phyloP scores from a whole-genome alignment of 2,888 invertebrate species.

The Heliconius sara region DNA sequence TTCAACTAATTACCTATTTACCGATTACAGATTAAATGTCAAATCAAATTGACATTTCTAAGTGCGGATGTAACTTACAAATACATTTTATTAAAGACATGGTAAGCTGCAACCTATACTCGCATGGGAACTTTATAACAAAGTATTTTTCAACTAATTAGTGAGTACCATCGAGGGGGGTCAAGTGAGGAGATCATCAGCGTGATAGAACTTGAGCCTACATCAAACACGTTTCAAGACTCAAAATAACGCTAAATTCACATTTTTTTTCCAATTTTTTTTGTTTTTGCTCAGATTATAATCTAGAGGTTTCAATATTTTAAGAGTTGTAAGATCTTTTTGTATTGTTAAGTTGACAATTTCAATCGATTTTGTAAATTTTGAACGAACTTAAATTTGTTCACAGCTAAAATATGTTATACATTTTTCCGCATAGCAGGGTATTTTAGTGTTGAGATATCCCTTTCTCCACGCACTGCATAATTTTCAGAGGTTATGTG shows the following conservation, averaged over 20 bases:
- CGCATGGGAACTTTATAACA: constrained; percentile 12
- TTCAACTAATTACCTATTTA: no score
- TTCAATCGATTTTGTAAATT: not conserved
- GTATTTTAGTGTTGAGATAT: no score
- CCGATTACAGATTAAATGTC: no score
- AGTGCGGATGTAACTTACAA: not conserved
- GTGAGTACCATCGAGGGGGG: constrained; percentile 27
- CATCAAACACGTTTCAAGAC: constrained; percentile 29
- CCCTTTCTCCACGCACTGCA: no score
- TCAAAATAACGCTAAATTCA: constrained; percentile 15
- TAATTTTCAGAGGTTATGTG: no score
- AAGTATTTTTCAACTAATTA: constrained; percentile 32
- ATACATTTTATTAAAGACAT: not conserved
- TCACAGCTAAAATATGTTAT: no score
- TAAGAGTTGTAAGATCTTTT: not conserved
- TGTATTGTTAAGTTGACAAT: not conserved
- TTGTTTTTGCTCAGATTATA: not conserved
- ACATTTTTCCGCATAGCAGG: no score
- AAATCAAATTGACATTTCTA: no score
- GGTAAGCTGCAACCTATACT: not conserved
- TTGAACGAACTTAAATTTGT: not conserved
- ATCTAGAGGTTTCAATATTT: not conserved
- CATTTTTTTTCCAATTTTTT: constrained; percentile 4
- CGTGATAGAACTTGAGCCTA: constrained; percentile 26
- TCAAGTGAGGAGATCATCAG: constrained; percentile 27